phyloP scores from a whole-genome alignment of 2,888 invertebrate genomes.

The Trachelus troglodyta region DNA sequence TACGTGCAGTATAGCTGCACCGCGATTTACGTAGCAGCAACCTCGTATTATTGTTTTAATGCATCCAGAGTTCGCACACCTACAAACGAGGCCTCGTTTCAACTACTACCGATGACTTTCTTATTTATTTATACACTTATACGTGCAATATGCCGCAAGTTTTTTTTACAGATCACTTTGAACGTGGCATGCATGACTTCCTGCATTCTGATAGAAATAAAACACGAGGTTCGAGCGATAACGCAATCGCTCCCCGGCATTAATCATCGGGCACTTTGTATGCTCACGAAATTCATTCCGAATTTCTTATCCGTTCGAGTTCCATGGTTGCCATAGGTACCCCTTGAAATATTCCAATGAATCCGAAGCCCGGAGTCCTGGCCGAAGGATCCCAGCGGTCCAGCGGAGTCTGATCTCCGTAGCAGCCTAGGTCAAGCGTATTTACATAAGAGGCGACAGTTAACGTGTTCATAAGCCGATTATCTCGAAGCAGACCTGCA shows the following conservation, averaged over 20 bases:
- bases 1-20: background rate
- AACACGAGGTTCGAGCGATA: background rate
- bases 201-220: background rate
- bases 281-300: background rate
- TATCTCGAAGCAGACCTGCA: constrained; percentile 6
- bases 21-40: background rate
- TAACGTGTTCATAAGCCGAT: constrained; percentile 18
- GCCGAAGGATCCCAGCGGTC: background rate
- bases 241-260: background rate
- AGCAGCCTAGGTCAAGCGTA: background rate
- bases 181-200: background rate
- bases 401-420: background rate
- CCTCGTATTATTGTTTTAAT: background rate
- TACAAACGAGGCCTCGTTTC: too few relatives aligned
- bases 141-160: background rate
- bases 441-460: constrained; percentile 5
- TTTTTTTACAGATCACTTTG: background rate
- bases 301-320: background rate
- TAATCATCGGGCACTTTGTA: background rate
- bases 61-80: background rate
- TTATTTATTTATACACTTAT: background rate
- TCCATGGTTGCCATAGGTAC: background rate
- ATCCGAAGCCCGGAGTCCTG: background rate
- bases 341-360: background rate
- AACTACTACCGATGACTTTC: background rate